Evolutionary conservation across 1,140 invertebrate genomes (phyloP), one percentile per base, ranked within the genome.

Genomic region (Periplaneta americana): DNA sequence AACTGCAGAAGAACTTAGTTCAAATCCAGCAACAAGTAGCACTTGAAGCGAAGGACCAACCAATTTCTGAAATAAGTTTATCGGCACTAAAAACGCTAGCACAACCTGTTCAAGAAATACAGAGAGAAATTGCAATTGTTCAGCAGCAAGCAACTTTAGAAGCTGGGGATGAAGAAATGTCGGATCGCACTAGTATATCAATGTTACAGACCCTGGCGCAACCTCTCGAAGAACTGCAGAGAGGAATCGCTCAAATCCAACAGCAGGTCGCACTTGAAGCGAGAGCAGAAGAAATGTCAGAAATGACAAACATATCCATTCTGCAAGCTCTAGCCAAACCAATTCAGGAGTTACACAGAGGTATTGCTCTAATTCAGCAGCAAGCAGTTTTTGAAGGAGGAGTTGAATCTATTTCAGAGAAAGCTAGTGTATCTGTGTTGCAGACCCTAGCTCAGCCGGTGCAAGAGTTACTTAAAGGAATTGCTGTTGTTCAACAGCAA

Each of bases 21-120:
- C 34, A 78, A 17, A 37, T 81, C 32, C 18, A 78, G 22, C 82
- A 83, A 18, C 80, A 83, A 37, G 79, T 81, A 33, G 34, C 84
- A 10, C 81, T 85, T 57, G 83, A 84, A 79, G 80, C 82, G 1
- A 78, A 82, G 75, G 76, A 36, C n/a, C 31, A 81, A 33, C 80
- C 82, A 74, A 79, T 80, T 17, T 9, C 81, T 33, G 78, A 81
- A 75, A 84, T 34, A 78, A 82, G 87, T 82, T 85, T 86, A 82
- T 87, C 88, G 15, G 83, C 87, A 10, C 83, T 91, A 36, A 85
- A 89, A 81, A 88, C 87, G 48, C 87, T 92, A 78, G 90, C 89
- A 10, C 84, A 88, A 79, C 90, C 90, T 31, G 83, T 93, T 37
- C 87, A 90, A 82, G 88, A 91, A 85, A 86, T 92, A 74, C 88